Percentiles rank a stretch among this genome's conserved stretches.
Evolutionary conservation across 1,140 invertebrate species (phyloP).

Genomic region (Drosophila nannoptera): DNA sequence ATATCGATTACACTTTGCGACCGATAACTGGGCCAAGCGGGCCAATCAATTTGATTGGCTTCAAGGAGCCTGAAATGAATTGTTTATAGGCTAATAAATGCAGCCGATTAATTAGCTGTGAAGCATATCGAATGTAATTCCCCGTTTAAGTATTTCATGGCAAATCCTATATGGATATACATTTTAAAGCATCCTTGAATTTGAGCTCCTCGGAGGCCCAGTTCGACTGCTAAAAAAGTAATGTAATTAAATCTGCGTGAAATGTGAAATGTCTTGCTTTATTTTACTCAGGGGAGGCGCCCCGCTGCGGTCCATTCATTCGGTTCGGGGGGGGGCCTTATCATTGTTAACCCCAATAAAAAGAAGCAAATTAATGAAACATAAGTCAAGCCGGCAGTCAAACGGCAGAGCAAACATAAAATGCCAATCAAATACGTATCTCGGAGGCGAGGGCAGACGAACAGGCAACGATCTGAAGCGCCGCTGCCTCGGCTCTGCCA

Average conservation of each 20-base stretch:
- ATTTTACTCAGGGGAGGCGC: not conserved
- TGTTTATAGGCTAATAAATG: too few relatives aligned
- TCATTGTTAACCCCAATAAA: slow-evolving; percentile 68
- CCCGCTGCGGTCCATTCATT: not conserved
- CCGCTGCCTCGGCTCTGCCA: slow-evolving; percentile 18
- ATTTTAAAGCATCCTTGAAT: not conserved
- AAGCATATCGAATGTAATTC: too few relatives aligned
- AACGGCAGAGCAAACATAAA: slow-evolving; percentile 60
- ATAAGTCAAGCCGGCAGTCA: slow-evolving; percentile 67
- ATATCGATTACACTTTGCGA: too few relatives aligned
- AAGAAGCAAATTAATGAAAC: slow-evolving; percentile 74
- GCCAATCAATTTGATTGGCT: too few relatives aligned
- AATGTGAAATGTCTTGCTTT: not conserved
- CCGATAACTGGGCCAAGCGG: too few relatives aligned
- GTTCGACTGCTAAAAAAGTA: not conserved
- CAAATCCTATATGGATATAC: too few relatives aligned
- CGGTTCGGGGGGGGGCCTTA: not conserved
- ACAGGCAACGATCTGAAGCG: slow-evolving; percentile 39
- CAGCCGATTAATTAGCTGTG: too few relatives aligned
- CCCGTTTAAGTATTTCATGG: too few relatives aligned
- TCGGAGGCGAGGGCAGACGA: slow-evolving; percentile 44
- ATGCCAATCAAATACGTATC: slow-evolving; percentile 73
- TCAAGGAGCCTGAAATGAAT: too few relatives aligned
- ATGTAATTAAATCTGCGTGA: slow-evolving; percentile 4
- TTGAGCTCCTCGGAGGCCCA: too few relatives aligned